Base-by-base conservation (phyloP, 2,797 vertebrate species). In the Sebastes umbrosus region DNA sequence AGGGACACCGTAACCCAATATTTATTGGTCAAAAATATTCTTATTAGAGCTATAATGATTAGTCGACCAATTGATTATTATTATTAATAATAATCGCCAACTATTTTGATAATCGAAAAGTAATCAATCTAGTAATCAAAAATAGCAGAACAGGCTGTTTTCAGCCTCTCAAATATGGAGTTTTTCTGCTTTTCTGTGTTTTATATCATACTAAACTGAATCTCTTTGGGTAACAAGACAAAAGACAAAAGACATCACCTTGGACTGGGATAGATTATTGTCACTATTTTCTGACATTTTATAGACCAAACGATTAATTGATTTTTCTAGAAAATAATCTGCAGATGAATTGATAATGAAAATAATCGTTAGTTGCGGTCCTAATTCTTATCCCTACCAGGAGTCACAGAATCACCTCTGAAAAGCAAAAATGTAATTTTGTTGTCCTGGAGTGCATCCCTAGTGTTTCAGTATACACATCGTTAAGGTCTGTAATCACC, bases 401-500 rank as follows among this genome's bases (percentile, higher is more conserved):
- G 20, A 67, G 46, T 31, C 20, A 52, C 22, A 71, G 7, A 20
- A 59, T 52, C 59, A 52, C 8, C 7, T 58, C 34, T 27, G 32
- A 75, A 5, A 3, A 57, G 27, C 18, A 14, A 55, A 43, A 62
- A 16, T 1, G 0, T 0, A 24, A 36, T 39, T 22, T 24, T 43
- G 63, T 24, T 14, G n/a, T 58, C 62, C 14, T 58, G 39, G 2
- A 46, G n/a, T 46, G 16, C 8, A 3, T 70, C 22, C 3, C 2
- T 22, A 79, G 8, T 75, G 31, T 70, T 22, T 24, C 43, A 39
- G 18, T n/a, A 29, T 32, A 58, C 43, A 72, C 12, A 34, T 57
- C 4, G 14, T 50, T 55, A 4, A 10, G 22, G 16, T 72, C 65
- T 77, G 29, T 66, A 25, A 27, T 92, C 94, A 99, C 98, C 98